phyloP scores from a whole-genome alignment of 2,797 vertebrate genomes.

The Pseudocheirus occidentalis region DNA sequence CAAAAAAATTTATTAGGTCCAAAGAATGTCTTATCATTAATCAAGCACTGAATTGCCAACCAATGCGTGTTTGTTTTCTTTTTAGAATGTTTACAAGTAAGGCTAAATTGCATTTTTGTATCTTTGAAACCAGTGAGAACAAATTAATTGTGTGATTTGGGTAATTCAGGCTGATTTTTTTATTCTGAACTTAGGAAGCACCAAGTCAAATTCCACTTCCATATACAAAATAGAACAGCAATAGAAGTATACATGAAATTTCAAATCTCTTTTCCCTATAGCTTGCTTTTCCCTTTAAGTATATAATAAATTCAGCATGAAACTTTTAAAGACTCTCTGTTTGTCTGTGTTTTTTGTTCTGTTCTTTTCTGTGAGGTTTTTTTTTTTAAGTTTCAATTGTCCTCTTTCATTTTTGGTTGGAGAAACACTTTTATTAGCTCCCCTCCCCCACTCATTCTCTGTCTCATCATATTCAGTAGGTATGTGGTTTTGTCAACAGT shows the following conservation, averaged over 20 bases:
- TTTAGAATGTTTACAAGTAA: conserved; percentile 27
- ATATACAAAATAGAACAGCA: neutral
- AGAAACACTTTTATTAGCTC: neutral
- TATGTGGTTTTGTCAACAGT: neutral
- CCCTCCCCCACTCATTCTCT: neutral
- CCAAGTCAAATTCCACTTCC: neutral
- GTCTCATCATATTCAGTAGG: neutral
- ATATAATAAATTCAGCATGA: neutral
- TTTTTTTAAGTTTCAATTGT: neutral
- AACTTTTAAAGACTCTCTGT: neutral
- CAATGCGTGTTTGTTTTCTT: neutral
- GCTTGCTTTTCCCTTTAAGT: neutral
- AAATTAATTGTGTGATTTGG: neutral
- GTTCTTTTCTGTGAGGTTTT: neutral
- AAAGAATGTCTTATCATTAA: conserved; percentile 24
- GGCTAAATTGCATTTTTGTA: neutral
- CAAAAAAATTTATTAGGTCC: neutral
- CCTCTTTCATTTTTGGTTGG: neutral
- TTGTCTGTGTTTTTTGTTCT: neutral
- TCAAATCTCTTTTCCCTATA: neutral
- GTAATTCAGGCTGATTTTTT: neutral
- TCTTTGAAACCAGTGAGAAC: neutral
- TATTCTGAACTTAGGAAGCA: neutral
- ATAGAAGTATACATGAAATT: neutral
- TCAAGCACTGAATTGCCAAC: neutral